phyloP scores from a whole-genome alignment of 2,113 vertebrate species.

The Cygnus buccinator region DNA sequence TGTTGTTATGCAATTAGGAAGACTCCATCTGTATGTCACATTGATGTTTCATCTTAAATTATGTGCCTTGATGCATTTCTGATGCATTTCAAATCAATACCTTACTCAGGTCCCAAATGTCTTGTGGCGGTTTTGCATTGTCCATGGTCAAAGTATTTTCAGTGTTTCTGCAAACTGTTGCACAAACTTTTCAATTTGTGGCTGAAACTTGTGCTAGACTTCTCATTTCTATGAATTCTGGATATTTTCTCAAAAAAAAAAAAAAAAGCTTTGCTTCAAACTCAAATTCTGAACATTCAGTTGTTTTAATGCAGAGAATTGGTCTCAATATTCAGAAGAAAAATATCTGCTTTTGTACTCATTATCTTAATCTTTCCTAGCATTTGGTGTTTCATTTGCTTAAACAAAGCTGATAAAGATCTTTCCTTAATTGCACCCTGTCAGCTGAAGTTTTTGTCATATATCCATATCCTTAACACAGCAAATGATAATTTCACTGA shows the following conservation, averaged over 20 bases:
- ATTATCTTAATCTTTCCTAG: neutral
- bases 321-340: neutral
- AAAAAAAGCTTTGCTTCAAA: neutral
- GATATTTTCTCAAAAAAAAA: neutral
- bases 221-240: neutral
- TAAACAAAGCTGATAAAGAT: neutral
- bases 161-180: neutral
- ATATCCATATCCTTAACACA: neutral
- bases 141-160: neutral
- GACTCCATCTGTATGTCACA: neutral
- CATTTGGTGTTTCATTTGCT: neutral
- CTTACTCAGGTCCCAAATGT: neutral
- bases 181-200: neutral
- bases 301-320: neutral
- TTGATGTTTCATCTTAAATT: neutral
- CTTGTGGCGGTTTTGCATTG: fast-evolving
- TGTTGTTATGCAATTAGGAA: neutral
- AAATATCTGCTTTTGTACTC: neutral
- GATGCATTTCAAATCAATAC: too few species aligned
- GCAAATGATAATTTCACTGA: neutral
- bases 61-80: neutral
- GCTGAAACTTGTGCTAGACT: neutral
- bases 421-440: neutral
- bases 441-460: neutral
- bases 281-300: neutral